Evolutionary conservation across 2,797 vertebrate species (phyloP).

Genomic region (Ficedula albicollis): DNA sequence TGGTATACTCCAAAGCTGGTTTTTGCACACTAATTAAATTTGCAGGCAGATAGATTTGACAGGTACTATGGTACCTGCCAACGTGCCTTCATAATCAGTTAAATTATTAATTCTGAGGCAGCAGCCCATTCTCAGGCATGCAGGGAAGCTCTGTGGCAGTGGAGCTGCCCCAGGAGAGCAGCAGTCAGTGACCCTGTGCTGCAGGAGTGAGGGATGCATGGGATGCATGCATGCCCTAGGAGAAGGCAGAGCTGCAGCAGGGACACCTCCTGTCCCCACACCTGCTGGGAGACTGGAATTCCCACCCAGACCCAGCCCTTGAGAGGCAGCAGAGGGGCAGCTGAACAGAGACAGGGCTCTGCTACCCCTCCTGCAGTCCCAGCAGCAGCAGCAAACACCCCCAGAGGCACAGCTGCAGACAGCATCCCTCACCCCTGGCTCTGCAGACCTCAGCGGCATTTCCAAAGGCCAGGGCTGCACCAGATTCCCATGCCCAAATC

Average conservation of each 20-base stretch:
- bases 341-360: not conserved
- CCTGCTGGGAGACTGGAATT: not conserved
- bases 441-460: not conserved
- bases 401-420: not conserved
- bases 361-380: not conserved
- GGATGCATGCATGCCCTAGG: not conserved
- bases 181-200: not conserved
- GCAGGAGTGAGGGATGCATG: not conserved
- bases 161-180: not conserved
- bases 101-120: constrained; percentile 65
- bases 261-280: not conserved
- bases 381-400: accelerated
- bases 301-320: not conserved
- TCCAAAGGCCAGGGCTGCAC: not conserved
- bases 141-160: not conserved
- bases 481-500: not conserved
- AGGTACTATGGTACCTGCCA: constrained; percentile 63
- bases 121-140: not conserved
- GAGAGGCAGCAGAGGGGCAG: not conserved
- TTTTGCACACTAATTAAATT: constrained; percentile 69
- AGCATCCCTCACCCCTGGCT: accelerated
- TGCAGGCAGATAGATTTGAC: constrained; percentile 69
- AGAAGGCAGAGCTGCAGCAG: not conserved
- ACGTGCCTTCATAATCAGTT: constrained; percentile 51
- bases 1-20: constrained; percentile 58